Conservation (phyloP, 2,113 vertebrate species). For the Nycticebus coucang region DNA sequence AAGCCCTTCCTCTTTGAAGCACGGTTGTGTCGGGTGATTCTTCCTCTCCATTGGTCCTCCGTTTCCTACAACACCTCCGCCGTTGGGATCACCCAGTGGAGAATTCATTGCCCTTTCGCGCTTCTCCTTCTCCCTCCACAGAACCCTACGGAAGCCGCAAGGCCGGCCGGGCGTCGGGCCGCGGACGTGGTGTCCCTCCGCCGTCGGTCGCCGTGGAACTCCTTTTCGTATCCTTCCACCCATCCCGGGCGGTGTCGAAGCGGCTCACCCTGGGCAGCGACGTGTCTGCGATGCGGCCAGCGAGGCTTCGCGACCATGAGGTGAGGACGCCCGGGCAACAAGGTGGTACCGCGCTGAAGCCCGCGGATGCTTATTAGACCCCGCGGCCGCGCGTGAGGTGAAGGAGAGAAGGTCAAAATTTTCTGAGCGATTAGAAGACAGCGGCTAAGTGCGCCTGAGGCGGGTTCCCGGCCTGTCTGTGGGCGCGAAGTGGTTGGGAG, state of each 20-base stretch:
- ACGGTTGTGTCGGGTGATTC: too few relatives aligned
- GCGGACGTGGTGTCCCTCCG: slow-evolving; percentile 65
- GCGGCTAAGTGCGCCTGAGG: slow-evolving; percentile 98
- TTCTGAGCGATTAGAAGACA: slow-evolving; percentile 88
- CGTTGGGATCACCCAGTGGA: not conserved
- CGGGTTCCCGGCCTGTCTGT: slow-evolving; percentile 88
- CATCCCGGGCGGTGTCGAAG: slow-evolving; percentile 65
- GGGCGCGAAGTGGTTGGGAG: slow-evolving; percentile 99
- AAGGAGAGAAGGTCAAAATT: slow-evolving; percentile 84
- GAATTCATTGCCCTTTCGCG: not conserved
- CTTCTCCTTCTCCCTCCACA: slow-evolving; percentile 26
- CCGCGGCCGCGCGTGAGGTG: not conserved
- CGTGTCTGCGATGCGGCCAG: slow-evolving; percentile 51
- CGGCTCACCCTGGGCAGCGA: slow-evolving; percentile 50
- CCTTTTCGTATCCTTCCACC: slow-evolving; percentile 74
- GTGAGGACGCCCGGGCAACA: not conserved
- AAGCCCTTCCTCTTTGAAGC: too few relatives aligned
- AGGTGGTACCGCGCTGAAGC: not conserved
- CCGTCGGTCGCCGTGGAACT: slow-evolving; percentile 26
- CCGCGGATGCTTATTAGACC: not conserved
- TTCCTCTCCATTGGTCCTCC: too few relatives aligned
- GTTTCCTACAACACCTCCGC: slow-evolving; percentile 36
- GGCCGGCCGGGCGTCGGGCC: not conserved
- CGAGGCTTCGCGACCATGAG: slow-evolving; percentile 58
- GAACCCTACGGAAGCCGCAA: not conserved